Percentiles rank a stretch among this genome's conserved stretches.
Evolutionary conservation across 2,797 vertebrate genomes (phyloP).

Genomic region (Borostomias antarcticus): DNA sequence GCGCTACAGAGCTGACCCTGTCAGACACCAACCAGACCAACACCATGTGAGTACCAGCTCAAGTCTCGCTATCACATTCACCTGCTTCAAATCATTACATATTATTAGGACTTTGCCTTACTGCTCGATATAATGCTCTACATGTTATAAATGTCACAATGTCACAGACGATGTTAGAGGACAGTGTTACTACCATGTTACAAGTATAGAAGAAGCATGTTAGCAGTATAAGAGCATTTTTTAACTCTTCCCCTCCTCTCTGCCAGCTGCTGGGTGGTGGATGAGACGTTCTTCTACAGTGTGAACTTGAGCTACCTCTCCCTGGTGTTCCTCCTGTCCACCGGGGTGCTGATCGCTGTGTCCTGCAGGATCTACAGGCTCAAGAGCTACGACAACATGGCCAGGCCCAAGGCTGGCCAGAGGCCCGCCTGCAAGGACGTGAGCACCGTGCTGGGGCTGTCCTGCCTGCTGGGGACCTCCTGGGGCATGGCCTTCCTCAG

Average conservation of each 20-base stretch:
- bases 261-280: slow-evolving; percentile 82
- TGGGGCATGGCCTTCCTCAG: slow-evolving; percentile 79
- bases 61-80: background rate
- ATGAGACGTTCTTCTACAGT: slow-evolving; percentile 32
- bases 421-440: slow-evolving; percentile 24
- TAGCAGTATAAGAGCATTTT: background rate
- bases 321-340: slow-evolving; percentile 73
- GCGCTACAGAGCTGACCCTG: slow-evolving; percentile 35
- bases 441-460: slow-evolving; percentile 74
- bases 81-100: too few species aligned
- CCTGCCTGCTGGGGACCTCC: slow-evolving; percentile 78
- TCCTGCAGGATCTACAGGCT: slow-evolving; percentile 56
- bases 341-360: slow-evolving; percentile 67
- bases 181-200: too few species aligned
- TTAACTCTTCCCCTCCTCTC: background rate
- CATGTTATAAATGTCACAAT: too few species aligned
- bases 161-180: too few species aligned
- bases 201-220: background rate
- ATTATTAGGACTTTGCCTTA: too few species aligned
- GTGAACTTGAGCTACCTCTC: slow-evolving; percentile 72
- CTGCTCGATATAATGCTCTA: too few species aligned
- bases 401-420: background rate
- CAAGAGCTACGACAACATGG: slow-evolving; percentile 3
- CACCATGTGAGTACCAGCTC: slow-evolving; percentile 61
- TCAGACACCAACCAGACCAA: slow-evolving; percentile 44